phyloP scores from a whole-genome alignment of 2,888 invertebrate genomes.

The Hemaris fuciformis region DNA sequence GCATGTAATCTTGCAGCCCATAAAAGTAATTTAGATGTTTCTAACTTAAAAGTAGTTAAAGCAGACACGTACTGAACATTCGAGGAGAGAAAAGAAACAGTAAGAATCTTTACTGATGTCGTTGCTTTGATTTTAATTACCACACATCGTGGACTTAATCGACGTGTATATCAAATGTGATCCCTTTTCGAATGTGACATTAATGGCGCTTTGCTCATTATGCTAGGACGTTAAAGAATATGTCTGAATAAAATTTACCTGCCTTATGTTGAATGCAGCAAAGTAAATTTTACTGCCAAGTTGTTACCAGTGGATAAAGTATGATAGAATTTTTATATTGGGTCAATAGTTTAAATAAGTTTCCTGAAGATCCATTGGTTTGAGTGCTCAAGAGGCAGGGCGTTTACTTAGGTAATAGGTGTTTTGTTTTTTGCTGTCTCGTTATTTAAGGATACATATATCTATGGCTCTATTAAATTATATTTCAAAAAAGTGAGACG shows the following conservation, averaged over 20 bases:
- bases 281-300: too few relatives aligned
- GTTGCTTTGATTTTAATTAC: background rate
- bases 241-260: background rate
- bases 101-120: background rate
- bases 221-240: background rate
- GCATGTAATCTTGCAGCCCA: slow-evolving; percentile 42
- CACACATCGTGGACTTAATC: background rate
- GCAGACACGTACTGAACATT: background rate
- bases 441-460: too few relatives aligned
- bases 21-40: slow-evolving; percentile 51
- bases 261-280: too few relatives aligned
- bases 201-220: background rate
- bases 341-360: too few relatives aligned
- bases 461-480: too few relatives aligned
- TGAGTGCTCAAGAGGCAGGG: too few relatives aligned
- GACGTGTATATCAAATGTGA: background rate
- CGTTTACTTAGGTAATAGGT: too few relatives aligned
- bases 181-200: background rate
- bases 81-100: background rate
- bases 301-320: too few relatives aligned
- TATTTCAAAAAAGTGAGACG: too few relatives aligned
- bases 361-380: too few relatives aligned
- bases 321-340: too few relatives aligned
- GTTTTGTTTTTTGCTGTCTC: too few relatives aligned
- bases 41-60: slow-evolving; percentile 11